phyloP scores from a whole-genome alignment of 2,797 vertebrate genomes.

The Anguilla pacifica region DNA sequence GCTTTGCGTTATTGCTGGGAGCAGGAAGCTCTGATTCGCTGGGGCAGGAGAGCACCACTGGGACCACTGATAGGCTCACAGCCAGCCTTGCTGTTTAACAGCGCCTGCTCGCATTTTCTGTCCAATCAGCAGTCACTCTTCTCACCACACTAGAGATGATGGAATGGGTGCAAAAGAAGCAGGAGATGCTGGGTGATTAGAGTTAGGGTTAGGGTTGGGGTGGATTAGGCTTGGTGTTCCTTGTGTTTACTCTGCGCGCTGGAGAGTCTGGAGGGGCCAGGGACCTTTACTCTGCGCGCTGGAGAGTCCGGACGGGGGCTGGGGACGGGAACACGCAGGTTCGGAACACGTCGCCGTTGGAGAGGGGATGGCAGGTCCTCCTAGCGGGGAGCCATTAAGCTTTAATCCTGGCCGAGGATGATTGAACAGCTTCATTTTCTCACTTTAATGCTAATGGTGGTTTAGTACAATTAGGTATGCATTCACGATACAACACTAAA shows the following conservation, averaged over 20 bases:
- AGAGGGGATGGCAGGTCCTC: conserved; percentile 54
- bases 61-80: not conserved
- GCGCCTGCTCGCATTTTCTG: not conserved
- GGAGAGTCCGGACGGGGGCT: not conserved
- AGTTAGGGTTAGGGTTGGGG: too few species aligned
- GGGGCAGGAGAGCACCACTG: not conserved
- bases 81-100: not conserved
- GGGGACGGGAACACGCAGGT: not conserved
- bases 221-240: not conserved
- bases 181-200: not conserved
- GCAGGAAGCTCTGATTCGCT: not conserved
- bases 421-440: conserved; percentile 66
- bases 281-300: too few species aligned
- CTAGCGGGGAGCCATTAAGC: conserved; percentile 63
- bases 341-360: conserved; percentile 31
- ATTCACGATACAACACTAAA: conserved; percentile 65
- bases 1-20: not conserved
- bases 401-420: conserved; percentile 63
- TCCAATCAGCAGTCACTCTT: not conserved
- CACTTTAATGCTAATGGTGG: conserved; percentile 61
- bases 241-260: not conserved
- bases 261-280: too few species aligned
- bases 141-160: not conserved
- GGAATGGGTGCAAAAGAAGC: not conserved
- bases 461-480: conserved; percentile 60